Conservation (phyloP, 2,888 invertebrate genomes). For the Rhaphigaster nebulosa region DNA sequence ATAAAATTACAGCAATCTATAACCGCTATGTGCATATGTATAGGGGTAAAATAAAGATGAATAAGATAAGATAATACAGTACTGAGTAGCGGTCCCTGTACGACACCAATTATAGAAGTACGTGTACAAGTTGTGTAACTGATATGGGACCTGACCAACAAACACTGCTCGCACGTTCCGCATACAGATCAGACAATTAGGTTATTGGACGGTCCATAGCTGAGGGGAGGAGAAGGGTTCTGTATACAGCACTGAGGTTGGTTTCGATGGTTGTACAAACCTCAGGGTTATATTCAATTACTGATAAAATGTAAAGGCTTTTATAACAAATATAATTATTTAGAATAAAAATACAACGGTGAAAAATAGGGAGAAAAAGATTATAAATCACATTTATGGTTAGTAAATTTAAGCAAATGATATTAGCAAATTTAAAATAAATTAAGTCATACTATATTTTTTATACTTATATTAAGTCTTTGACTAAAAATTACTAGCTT, state of each 20-base stretch:
- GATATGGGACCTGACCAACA: constrained; percentile 40
- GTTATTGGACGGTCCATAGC: neutral
- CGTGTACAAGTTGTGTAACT: constrained; percentile 40
- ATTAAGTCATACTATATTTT: too few relatives aligned
- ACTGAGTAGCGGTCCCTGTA: neutral
- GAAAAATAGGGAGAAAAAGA: too few relatives aligned
- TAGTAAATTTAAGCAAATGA: too few relatives aligned
- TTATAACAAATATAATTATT: neutral
- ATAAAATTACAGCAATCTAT: neutral
- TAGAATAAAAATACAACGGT: too few relatives aligned
- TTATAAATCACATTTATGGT: too few relatives aligned
- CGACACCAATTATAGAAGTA: constrained; percentile 27
- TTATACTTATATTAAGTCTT: too few relatives aligned
- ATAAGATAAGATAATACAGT: constrained; percentile 26
- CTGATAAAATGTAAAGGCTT: neutral
- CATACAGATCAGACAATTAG: constrained; percentile 46
- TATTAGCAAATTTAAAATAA: too few relatives aligned
- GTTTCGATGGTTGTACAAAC: neutral
- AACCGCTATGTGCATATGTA: too few relatives aligned
- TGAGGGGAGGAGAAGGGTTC: neutral
- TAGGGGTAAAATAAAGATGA: neutral
- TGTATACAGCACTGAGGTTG: neutral
- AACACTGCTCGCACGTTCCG: constrained; percentile 14
- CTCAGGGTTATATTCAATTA: neutral
- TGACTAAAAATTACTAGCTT: too few relatives aligned